Evolutionary conservation across 2,888 invertebrate species (phyloP), one percentile per base, ranked within the genome.

Genomic region (Drosophila paucipuncta): DNA sequence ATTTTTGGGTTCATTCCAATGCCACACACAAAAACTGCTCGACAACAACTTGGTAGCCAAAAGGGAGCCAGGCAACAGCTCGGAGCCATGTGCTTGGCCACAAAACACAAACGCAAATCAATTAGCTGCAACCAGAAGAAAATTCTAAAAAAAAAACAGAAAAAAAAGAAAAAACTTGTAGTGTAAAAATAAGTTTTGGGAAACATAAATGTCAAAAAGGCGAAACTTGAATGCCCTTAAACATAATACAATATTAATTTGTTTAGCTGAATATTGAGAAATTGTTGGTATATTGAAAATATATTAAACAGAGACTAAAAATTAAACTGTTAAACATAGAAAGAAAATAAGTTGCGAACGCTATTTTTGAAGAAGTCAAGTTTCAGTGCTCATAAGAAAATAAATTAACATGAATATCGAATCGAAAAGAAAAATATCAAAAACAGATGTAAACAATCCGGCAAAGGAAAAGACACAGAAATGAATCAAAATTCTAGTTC

Each of bases 41-140:
- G 41, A 61, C 39, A 35, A 22, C 31, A 65, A 76, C 73, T 75
- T 73, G 76, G 80, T 78, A 87, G 91, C 89, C 91, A 85, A 71
- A 76, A 73, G 76, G 89, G 89, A 89, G 89, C 84, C 82, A 74
- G 16, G 11, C 18, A 22, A 16, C 33, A 31, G 18, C 33, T 16
- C 5, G 30, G 59, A 66, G 82, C 85, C 87, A 80, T 78, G 69
- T 78, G 80, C 68, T 49, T 39, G 53, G 22, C 70, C 68, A 73
- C 77, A 72, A 75, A 72, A 73, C 60, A 69, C 72, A 75, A 78
- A 76, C 61, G 33, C 62, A 69, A 70, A 60, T 87, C 85, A 87
- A 86, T 89, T 82, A 87, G 80, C 62, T 74, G 58, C 39, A 72
- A 39, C 25, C 49, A 53, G 33, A 54, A 47, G 41, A 64, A 65